Percentiles rank a stretch among this genome's conserved stretches.
phyloP scores from a whole-genome alignment of 2,113 vertebrate species.

The Nicator chloris region DNA sequence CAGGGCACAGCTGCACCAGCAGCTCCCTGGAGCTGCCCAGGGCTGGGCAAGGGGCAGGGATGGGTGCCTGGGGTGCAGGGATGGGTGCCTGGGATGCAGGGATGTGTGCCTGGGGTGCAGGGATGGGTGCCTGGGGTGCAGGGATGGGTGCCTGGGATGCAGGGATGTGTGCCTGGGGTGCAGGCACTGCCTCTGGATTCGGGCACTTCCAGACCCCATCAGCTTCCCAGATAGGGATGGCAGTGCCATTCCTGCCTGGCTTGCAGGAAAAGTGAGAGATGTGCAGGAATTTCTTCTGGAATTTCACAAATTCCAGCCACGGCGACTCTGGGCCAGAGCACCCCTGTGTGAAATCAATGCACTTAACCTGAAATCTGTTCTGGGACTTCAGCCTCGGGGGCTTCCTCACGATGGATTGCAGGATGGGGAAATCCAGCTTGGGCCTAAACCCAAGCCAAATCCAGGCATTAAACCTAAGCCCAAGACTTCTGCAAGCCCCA shows the following conservation, averaged over 20 bases:
- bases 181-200: rapidly evolving
- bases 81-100: rapidly evolving
- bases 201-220: neutral
- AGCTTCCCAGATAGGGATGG: neutral
- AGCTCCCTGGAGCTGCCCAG: neutral
- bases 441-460: neutral
- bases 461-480: neutral
- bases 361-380: neutral
- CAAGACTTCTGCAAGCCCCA: neutral
- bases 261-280: neutral
- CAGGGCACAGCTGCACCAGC: neutral
- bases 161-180: too few relatives aligned
- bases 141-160: neutral
- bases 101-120: too few relatives aligned
- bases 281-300: neutral
- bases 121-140: neutral
- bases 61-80: neutral
- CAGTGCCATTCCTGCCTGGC: neutral
- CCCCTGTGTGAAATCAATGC: neutral
- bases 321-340: neutral
- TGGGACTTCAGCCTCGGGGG: rapidly evolving
- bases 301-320: neutral
- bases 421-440: neutral
- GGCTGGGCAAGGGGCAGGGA: neutral
- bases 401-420: rapidly evolving